Conservation (phyloP, 2,888 invertebrate genomes). For the Entomobrya multifasciata region DNA sequence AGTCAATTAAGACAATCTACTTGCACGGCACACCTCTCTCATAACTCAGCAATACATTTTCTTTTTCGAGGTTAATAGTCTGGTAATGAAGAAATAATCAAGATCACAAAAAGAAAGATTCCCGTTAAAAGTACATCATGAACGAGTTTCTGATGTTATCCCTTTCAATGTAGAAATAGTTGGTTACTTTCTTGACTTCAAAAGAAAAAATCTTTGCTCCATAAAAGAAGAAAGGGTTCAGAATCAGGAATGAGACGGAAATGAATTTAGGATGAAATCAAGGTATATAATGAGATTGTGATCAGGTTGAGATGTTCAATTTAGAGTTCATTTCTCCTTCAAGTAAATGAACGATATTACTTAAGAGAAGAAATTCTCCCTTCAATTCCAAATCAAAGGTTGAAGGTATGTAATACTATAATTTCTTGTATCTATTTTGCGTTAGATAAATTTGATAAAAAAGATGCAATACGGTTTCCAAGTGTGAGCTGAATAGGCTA, state of each 20-base stretch:
- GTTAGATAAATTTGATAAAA: no score
- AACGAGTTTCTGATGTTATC: neutral
- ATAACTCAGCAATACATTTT: neutral
- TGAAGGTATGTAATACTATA: no score
- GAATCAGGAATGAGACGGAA: no score
- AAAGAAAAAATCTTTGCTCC: no score
- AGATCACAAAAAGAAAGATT: neutral
- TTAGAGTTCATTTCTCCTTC: slow-evolving; percentile 32
- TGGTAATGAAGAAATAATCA: slow-evolving; percentile 50
- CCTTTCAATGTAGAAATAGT: neutral
- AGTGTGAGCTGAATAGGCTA: no score
- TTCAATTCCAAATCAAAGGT: no score
- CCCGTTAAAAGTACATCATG: neutral
- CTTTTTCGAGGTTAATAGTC: slow-evolving; percentile 1
- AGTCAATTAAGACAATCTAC: no score
- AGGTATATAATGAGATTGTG: slow-evolving; percentile 52
- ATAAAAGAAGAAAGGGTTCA: neutral
- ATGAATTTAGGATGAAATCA: slow-evolving; percentile 57
- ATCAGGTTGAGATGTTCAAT: slow-evolving; percentile 36
- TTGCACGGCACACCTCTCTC: slow-evolving; percentile 15
- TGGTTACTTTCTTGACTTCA: no score
- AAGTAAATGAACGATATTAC: slow-evolving; percentile 25
- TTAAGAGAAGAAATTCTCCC: neutral
- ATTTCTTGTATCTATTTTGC: no score
- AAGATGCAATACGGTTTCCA: no score